These are phyloP conservation scores for Neuroterus valhalla DNA, from an alignment of 1,140 invertebrate species.

Conservation along the genomic window DNA sequence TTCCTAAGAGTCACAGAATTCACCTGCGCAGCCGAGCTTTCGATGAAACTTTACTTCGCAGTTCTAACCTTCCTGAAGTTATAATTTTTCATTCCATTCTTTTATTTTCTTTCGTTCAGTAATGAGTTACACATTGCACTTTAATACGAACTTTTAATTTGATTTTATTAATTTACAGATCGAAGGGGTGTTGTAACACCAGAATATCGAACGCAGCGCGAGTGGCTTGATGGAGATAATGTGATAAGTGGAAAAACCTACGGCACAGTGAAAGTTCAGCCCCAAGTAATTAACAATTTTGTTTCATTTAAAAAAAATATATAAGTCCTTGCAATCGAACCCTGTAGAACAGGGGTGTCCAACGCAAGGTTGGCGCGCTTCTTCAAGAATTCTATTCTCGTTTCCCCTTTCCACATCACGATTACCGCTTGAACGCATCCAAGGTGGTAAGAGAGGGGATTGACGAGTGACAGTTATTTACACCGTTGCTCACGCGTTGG, in stretches of 20 bases:
- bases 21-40: neutral
- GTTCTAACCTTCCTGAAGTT: neutral
- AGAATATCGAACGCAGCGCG: conserved; percentile 80
- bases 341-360: too few relatives aligned
- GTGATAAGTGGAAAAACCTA: conserved; percentile 75
- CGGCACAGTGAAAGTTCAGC: conserved; percentile 76
- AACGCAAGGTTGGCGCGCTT: too few relatives aligned
- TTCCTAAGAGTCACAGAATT: too few relatives aligned
- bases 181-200: conserved; percentile 84
- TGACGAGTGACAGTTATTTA: too few relatives aligned
- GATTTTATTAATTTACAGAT: conserved; percentile 60
- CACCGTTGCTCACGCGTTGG: too few relatives aligned
- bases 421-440: too few relatives aligned
- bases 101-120: conserved; percentile 43
- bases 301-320: conserved; percentile 5
- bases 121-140: too few relatives aligned
- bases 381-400: too few relatives aligned
- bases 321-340: neutral
- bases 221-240: conserved; percentile 69
- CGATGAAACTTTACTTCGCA: neutral
- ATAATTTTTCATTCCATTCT: conserved; percentile 42
- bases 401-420: too few relatives aligned
- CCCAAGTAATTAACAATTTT: conserved; percentile 65
- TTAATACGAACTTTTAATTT: too few relatives aligned
- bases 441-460: too few relatives aligned